Evolutionary conservation across 2,113 vertebrate species (phyloP), one percentile per base, ranked within the genome.

Genomic region (Hippocampus comes): DNA sequence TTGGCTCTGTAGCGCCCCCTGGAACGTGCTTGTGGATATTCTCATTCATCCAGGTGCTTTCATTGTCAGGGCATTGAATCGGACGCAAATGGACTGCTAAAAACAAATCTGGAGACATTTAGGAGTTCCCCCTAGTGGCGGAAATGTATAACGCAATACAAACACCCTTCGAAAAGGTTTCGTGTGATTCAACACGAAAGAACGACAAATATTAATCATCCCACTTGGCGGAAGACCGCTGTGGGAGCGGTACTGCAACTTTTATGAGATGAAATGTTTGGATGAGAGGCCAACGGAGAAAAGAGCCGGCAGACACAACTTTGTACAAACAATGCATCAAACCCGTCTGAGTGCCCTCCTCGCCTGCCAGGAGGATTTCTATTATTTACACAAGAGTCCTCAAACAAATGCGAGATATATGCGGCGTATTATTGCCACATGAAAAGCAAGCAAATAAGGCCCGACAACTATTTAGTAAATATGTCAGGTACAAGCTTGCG

Each of bases 341-440:
- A 65, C 41, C 27, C 18, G 59, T 65, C 38, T 23, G 41, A 43
- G 63, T 25, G 63, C 41, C 41, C 41, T 43, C 41, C 42, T 43
- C 21, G 68, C 63, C 76, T 83, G 79, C 81, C 82, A 70, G 55
- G 48, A 79, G 48, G 38, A 56, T 78, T 60, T 72, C 20, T 82
- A 34, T 80, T 72, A 71, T 68, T 81, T 51, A 78, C 69, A 71
- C 38, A 0, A 67, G 63, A 69, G 30, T 72, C 27, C 46, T 66
- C 59, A 78, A 75, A 78, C 72, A 80, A 78, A 55, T 43, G 27
- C 55, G 55, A n/a, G 75, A 77, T 18, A 79, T n/a, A n/a, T 41
- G 34, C 27, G 49, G 63, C 41, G 73, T 76, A 27, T 49, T 61
- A 61, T 34, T 38, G 59, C 69, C 65, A 70, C 59, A 41, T 49